Percentiles rank a stretch among this genome's conserved stretches.
Conservation (phyloP, 2,888 invertebrate genomes). For the Panopea generosa region DNA sequence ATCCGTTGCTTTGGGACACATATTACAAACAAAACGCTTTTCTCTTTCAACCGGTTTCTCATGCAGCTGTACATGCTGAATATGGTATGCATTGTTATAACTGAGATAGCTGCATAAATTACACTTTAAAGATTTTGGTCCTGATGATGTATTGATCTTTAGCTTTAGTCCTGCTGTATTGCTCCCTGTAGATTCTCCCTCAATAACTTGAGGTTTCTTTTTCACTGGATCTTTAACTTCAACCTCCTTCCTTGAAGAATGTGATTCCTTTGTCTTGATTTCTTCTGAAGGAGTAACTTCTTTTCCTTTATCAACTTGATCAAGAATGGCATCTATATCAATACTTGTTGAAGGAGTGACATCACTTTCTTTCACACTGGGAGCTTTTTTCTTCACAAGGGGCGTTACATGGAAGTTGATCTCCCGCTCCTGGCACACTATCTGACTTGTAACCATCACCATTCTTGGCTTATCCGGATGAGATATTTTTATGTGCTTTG, state of each 20-base stretch:
- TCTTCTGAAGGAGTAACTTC: no score
- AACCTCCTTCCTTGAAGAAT: not conserved
- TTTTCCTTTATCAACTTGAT: constrained; percentile 12
- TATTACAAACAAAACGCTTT: constrained; percentile 63
- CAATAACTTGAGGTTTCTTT: not conserved
- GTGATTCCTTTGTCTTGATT: no score
- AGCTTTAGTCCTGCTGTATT: not conserved
- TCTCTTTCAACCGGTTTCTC: constrained; percentile 45
- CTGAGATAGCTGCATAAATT: constrained; percentile 42
- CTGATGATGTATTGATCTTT: constrained; percentile 7
- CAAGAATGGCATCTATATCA: constrained; percentile 41
- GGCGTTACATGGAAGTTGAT: constrained; percentile 61
- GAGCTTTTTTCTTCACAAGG: constrained; percentile 3
- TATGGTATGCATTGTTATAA: constrained; percentile 38
- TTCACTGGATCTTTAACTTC: not conserved
- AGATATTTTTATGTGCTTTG: constrained; percentile 69
- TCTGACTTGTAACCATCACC: constrained; percentile 77
- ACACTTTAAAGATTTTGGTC: constrained; percentile 47
- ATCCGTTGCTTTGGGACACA: constrained; percentile 58
- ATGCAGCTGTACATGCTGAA: constrained; percentile 45
- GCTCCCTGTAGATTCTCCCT: no score
- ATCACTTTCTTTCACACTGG: not conserved
- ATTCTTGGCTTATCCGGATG: constrained; percentile 78
- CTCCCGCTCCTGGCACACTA: constrained; percentile 77
- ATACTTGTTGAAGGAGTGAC: not conserved